A percentile compares a stretch with the other conserved stretches of the same genome.
phyloP scores from a whole-genome alignment of 92 coral and sea anemone genomes.

The Heteractis magnifica region DNA sequence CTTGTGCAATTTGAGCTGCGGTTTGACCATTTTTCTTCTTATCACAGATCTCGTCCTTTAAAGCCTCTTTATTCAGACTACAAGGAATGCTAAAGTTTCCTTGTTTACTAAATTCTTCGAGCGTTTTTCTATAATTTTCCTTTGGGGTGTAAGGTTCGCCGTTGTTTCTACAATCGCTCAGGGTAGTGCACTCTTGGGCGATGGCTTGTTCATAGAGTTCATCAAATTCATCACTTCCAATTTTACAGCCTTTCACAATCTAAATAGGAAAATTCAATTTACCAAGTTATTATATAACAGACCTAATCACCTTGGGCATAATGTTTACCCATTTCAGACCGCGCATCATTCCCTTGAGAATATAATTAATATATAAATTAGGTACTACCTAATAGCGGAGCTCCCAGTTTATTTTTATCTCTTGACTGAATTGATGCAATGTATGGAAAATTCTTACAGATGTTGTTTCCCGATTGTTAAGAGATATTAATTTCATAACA shows the following conservation, averaged over 20 bases:
- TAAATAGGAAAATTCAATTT: background rate
- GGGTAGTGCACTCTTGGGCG: background rate
- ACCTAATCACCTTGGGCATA: no score
- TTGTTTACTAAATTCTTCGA: background rate
- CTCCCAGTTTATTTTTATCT: no score
- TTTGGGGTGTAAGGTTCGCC: slow-evolving; percentile 22
- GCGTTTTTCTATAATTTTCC: background rate
- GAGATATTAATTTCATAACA: no score
- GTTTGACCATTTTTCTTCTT: background rate
- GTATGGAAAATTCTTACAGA: no score
- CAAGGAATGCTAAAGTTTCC: background rate
- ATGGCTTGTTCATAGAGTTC: background rate
- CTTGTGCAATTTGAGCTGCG: background rate
- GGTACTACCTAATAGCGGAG: no score
- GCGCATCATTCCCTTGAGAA: no score
- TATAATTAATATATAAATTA: no score
- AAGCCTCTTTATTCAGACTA: background rate
- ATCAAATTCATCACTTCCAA: background rate
- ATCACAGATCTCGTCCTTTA: background rate
- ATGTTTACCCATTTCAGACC: no score
- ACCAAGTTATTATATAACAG: no score
- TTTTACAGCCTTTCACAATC: background rate
- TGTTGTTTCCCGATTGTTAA: no score
- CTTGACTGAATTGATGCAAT: no score
- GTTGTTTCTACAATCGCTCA: background rate